Percentiles rank a stretch among this genome's conserved stretches.
phyloP scores from a whole-genome alignment of 92 coral and sea anemone genomes.

The Isaurus tuberculatus region DNA sequence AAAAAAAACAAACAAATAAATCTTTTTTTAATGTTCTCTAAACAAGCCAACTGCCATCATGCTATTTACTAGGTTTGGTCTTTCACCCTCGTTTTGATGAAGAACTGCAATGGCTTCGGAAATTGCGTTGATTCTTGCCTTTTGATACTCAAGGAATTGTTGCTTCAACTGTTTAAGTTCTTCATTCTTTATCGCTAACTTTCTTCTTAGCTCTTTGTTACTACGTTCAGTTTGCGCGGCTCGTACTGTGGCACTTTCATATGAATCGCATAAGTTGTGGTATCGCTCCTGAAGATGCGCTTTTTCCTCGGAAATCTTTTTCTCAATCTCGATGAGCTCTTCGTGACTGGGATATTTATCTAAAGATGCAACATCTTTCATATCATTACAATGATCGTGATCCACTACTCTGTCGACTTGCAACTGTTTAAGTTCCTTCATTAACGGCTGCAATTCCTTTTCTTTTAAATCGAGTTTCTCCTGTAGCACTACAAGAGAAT shows the following conservation, averaged over 20 bases:
- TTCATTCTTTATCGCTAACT: background rate
- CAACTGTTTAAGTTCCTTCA: background rate
- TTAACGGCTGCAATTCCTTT: background rate
- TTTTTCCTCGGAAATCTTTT: background rate
- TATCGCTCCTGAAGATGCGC: background rate
- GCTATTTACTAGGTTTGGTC: background rate
- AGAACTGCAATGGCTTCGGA: background rate
- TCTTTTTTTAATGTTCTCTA: background rate
- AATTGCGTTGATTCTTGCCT: background rate
- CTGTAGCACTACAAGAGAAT: background rate
- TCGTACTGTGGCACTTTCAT: background rate
- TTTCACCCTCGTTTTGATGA: background rate
- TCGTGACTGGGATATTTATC: background rate
- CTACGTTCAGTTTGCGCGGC: background rate
- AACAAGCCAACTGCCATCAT: background rate
- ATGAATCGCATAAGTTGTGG: background rate
- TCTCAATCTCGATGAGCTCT: background rate
- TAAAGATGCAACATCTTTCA: too few species aligned
- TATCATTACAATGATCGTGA: background rate
- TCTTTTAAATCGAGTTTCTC: background rate
- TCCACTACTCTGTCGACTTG: background rate
- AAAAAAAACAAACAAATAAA: too few species aligned
- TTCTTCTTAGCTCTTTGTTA: background rate
- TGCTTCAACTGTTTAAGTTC: background rate
- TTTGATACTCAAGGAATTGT: constrained; percentile 19